phyloP scores from a whole-genome alignment of 2,797 vertebrate genomes.

The Danio jaintianensis region DNA sequence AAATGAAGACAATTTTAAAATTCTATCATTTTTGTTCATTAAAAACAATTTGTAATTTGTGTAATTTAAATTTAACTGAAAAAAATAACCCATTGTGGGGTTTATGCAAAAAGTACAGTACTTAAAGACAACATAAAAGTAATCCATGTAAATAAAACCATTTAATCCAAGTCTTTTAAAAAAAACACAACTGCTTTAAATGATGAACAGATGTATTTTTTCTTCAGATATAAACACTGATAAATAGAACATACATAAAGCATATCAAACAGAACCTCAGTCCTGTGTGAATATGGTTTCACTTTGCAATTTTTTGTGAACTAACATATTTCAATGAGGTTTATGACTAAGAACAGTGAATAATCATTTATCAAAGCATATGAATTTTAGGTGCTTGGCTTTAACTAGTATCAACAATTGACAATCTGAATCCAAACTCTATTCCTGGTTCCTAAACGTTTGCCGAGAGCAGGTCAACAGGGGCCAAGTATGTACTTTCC shows the following conservation, averaged over 20 bases:
- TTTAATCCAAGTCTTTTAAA: background rate
- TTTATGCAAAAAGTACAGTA: background rate
- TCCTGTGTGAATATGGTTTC: too few relatives aligned
- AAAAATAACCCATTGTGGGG: too few relatives aligned
- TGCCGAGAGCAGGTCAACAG: conserved; percentile 21
- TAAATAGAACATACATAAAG: background rate
- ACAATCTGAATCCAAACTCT: background rate
- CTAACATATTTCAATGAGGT: background rate
- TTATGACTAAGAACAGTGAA: too few relatives aligned
- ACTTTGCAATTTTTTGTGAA: background rate
- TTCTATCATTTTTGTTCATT: background rate
- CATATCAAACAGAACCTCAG: background rate
- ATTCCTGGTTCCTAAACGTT: conserved; percentile 19
- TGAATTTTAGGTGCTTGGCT: background rate
- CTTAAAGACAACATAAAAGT: background rate
- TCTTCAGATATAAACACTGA: background rate
- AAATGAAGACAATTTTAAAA: background rate
- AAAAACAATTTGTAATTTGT: too few relatives aligned
- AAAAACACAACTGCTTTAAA: background rate
- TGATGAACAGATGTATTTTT: background rate
- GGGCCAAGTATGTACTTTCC: conserved; percentile 40
- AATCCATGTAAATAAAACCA: background rate
- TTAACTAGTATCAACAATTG: background rate
- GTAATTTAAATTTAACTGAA: too few relatives aligned
- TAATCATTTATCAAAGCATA: too few relatives aligned